Base-by-base conservation (phyloP, 2,797 vertebrate species). In the Sarcoramphus papa region DNA sequence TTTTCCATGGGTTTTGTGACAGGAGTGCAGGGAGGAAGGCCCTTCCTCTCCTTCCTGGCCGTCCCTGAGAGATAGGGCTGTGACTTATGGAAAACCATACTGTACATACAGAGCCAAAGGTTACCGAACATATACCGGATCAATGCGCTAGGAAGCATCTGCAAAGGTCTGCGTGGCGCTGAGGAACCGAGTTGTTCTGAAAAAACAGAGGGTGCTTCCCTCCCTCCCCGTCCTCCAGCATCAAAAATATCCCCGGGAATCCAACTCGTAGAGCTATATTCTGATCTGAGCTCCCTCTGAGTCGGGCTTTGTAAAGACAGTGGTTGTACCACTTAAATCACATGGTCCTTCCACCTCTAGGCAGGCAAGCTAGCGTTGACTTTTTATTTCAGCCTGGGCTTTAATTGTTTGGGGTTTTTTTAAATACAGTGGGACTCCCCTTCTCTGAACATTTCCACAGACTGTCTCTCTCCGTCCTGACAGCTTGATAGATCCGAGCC, bases 401-500 rank as follows among this genome's bases (percentile, higher is more conserved):
- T 92, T 93, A 91, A 76, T 59, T 88, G 33, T 68, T 78, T 10
- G 28, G 9, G 14, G 7, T 41, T 72, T 12, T 74, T 93, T 85
- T 5, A 37, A 83, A 62, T 54, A 74, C 47, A 77, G 62, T 14
- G 41, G 54, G 65, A 89, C 23, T 57, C 35, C n/a, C 45, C 19
- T 84, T 60, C 41, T 51, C 69, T 23, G 35, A 79, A 15, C 45
- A 25, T 79, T 77, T 92, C 78, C 89, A 56, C 45, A 23, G 43
- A 37, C 48, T 48, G 53, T 50, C 25, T 81, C 43, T 59, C 62
- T 79, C 48, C 9, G 4, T 73, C 72, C 63, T 91, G 91, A 85
- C 87, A 91, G 75, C 67, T 60, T 73, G 77, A 85, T n/a, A 91
- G 64, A 77, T 72, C 56, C 56, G n/a, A 89, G 48, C 41, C 50